Evolutionary conservation across 2,797 vertebrate species (phyloP), one percentile per base, ranked within the genome.

Genomic region (Paratrypauchen microcephalus): DNA sequence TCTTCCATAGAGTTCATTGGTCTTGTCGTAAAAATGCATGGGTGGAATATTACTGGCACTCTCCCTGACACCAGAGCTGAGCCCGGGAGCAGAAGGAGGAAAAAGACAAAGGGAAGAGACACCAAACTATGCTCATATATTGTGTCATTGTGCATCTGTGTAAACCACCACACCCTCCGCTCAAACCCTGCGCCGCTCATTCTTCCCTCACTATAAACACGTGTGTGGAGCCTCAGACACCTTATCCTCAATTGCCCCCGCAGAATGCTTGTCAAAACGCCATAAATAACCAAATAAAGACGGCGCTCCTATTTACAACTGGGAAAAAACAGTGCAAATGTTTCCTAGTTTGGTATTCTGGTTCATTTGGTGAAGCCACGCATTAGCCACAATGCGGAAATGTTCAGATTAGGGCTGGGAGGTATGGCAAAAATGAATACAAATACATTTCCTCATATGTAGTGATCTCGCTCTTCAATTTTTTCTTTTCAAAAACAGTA

Each of bases 321-420:
- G 70, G 68, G 71, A 82, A 72, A 70, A 77, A 75, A 80, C 72
- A 79, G 72, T 58, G 68, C 50, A 85, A 81, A 82, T 70, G 81
- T 41, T 13, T 23, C 23, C 15, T 11, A 13, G 12, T 41, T 41
- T 41, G 39, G 39, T 41, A 12, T 41, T 41, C 39, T 41, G 41
- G 41, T 18, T 26, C 41, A 64, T 26, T 64, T 45, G 60, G 62
- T 28, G 24, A 30, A 19, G 16, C 3, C 2, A 30, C 57, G 32
- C 57, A 18, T 3, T 59, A 30, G 57, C 55, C 28, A 59, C 28
- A 32, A 23, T 21, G 52, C n/a, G 52, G 5, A 21, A 23, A 61
- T 61, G 59, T 61, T 15, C 5, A 6, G 13, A 21, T 41, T 41
- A 41, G 36, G 36, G 36, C 36, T 39, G 9, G 8, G 9, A 6